Evolutionary conservation across 2,113 vertebrate genomes (phyloP), one percentile per base, ranked within the genome.

Genomic region (Bufo bufo): DNA sequence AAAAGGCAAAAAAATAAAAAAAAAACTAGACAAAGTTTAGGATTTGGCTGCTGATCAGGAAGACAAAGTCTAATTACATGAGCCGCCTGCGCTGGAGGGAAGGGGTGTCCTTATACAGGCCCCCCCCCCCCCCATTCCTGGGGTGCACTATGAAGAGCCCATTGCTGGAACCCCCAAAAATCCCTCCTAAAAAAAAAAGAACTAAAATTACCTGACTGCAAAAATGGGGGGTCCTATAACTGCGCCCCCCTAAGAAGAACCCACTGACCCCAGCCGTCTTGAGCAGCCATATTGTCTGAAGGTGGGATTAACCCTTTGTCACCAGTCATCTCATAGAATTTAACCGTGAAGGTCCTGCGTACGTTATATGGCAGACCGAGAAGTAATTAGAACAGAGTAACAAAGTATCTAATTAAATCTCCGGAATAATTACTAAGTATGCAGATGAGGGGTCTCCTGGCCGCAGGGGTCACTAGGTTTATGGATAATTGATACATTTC

Each of bases 21-120:
- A 54, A 56, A 45, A 54, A 59, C 20, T 6, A 87, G 85, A 87
- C 85, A 87, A 71, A 87, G 74, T 86, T 85, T 78, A 23, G 50
- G 33, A 65, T 33, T 86, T 59, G 85, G 50, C 85, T 47, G 47
- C n/a, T 8, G 16, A 43, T 12, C 59, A 50, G 50, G 52, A 66
- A 66, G 14, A 86, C 12, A 49, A 17, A 75, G 12, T 52, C 59
- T 56, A 79, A 81, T 71, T 87, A 80, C 23, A 81, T 45, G 23
- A 12, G 11, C n/a, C 3, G n/a, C 1, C 54, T 4, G 77, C 14
- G 45, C 83, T 43, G 33, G 33, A 8, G 84, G 58, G 49, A 33
- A 47, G 74, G 10, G 14, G 59, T 58, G 47, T 7, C 9, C 16
- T 14, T 75, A 75, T 75, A 45, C 14, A 20, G 17, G 50, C 3